These are phyloP conservation scores for Drosophila testacea DNA, from an alignment of 2,888 invertebrate genomes.

Conservation along the genomic window DNA sequence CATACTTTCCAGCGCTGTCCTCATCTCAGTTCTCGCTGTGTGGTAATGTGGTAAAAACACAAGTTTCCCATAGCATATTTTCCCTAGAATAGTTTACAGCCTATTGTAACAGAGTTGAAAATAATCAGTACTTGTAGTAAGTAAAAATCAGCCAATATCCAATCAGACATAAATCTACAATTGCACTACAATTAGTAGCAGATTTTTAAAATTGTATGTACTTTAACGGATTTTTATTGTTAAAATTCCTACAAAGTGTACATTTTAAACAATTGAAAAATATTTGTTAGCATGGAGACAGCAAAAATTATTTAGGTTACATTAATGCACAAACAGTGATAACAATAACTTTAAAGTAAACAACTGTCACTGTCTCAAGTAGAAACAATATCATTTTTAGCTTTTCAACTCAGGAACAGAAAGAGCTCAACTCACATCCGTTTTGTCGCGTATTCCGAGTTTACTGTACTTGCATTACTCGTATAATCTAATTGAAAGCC, in stretches of 20 bases:
- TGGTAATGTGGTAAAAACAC: not conserved
- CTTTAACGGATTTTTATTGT: no score
- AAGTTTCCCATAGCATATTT: not conserved
- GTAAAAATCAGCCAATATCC: no score
- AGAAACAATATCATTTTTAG: not conserved
- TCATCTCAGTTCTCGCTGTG: not conserved
- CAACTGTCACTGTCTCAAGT: not conserved
- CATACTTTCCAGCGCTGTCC: constrained; percentile 36
- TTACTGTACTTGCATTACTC: constrained; percentile 22
- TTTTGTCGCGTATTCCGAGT: constrained; percentile 16
- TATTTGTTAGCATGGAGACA: no score
- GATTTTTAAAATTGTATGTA: no score
- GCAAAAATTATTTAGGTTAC: not conserved
- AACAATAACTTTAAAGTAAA: not conserved
- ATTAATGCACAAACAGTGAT: not conserved
- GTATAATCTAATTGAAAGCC: constrained; percentile 38
- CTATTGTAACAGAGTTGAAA: not conserved
- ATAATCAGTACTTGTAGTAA: not conserved
- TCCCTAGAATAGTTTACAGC: not conserved
- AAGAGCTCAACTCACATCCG: not conserved
- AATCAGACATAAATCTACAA: no score
- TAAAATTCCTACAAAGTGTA: no score
- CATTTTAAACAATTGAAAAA: no score
- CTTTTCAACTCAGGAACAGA: not conserved
- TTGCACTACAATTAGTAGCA: no score